A percentile compares a stretch with the other conserved stretches of the same genome.
phyloP scores from a whole-genome alignment of 2,797 vertebrate genomes.

The Peromyscus nudipes region DNA sequence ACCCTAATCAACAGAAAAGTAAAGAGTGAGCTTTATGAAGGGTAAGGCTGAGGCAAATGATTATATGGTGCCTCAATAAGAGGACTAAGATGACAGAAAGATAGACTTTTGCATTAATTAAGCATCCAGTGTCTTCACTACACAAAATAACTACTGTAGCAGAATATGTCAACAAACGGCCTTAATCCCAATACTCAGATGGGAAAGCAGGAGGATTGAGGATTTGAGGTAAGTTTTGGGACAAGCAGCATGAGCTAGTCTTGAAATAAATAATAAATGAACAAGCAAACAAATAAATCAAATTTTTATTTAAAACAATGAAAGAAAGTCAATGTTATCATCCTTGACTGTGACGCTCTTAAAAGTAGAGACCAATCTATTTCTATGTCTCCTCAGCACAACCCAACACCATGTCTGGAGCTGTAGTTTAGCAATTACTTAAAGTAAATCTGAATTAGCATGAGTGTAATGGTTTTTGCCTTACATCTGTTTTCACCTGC shows the following conservation, averaged over 20 bases:
- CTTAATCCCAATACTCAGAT: neutral
- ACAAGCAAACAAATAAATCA: neutral
- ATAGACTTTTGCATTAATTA: neutral
- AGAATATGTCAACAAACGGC: neutral
- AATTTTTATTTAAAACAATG: conserved; percentile 34
- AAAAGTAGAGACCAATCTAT: neutral
- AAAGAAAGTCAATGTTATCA: conserved; percentile 13
- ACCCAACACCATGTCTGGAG: neutral
- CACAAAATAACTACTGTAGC: neutral
- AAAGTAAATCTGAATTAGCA: conserved; percentile 2
- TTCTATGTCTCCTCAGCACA: conserved; percentile 12
- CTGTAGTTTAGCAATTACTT: neutral
- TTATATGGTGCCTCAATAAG: neutral
- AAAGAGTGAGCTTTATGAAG: neutral
- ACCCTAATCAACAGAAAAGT: conserved; percentile 87
- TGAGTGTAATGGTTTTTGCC: conserved; percentile 39
- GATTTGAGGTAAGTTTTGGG: neutral
- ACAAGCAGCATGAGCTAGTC: neutral
- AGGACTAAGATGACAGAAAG: neutral
- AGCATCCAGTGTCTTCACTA: conserved; percentile 39
- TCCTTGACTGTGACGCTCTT: neutral
- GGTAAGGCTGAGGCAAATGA: neutral
- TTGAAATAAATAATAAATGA: neutral
- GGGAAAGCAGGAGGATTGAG: neutral
- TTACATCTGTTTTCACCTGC: neutral